Base-by-base conservation (phyloP, 1,140 invertebrate genomes). In the Musca domestica region DNA sequence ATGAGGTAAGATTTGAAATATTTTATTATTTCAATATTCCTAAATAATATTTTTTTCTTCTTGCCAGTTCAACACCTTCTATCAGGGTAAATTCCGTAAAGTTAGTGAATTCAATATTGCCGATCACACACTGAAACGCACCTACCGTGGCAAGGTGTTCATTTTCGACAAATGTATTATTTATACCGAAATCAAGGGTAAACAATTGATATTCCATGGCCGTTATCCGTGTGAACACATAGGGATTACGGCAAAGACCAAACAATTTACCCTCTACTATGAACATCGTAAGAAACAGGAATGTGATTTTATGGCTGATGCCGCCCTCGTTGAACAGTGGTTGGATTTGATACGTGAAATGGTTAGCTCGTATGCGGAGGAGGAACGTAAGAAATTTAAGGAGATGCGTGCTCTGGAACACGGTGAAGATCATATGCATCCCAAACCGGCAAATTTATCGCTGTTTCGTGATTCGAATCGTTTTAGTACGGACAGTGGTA, bases 101-200 rank as follows among this genome's bases (percentile, higher is more conserved):
- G 76, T 77, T 1, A 77, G 71, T 70, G 74, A 81, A 56, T 82
- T 81, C 47, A 71, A 79, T 25, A 71, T 80, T 19, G 46, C 63
- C 48, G 80, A 81, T 64, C 70, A 74, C 41, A 76, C 72, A 30
- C 48, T 71, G 0, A 77, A 77, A 58, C 74, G 80, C 5, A 74
- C 61, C 52, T 81, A 79, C 64, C 71, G 74, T 7, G 74, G 68
- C 64, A 81, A 80, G 63, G 78, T 78, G 0, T 81, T 81, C n/a
- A 79, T 81, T 6, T 81, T 81, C 54, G 80, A 81, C 64, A 81
- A 79, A 67, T 81, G 76, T 69, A 74, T 81, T 12, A 78, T 81
- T n/a, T 81, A 80, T 19, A 79, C 80, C n/a, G 80, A 81, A 71
- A 79, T 78, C 22, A 79, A 79, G 51, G 77, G 76, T 27, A 81